Evolutionary conservation across 2,797 vertebrate species (phyloP), one percentile per base, ranked within the genome.

Genomic region (Cyprinella venusta): DNA sequence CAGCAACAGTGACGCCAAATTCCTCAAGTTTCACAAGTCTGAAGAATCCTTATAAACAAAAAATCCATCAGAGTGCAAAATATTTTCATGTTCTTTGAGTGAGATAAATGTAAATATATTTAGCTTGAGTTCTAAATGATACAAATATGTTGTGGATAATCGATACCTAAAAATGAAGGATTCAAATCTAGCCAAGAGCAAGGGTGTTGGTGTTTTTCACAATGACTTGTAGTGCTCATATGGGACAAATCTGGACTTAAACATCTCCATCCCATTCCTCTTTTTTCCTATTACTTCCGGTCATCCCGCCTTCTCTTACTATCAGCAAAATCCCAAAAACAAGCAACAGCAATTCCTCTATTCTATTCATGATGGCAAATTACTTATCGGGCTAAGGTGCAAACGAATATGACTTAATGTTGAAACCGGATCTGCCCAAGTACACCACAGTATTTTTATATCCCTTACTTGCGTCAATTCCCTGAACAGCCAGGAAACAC

Each of bases 11-110:
- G 38, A 68, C 0, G 69, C 71, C 40, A 88, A 86, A 90, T 88
- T 89, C 85, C 83, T 76, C 85, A 89, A 65, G 38, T 79, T 40
- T 19, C 52, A 83, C 42, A 61, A 80, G 68, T 67, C 26, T 65
- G 26, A 72, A 40, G 61, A 77, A 63, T 21, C 45, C 54, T 48
- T 40, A 67, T 42, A 63, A 83, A 50, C 65, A 80, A 74, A 76
- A 24, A 78, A 75, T 82, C n/a, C 48, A 40, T 61, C 69, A 42
- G 42, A 63, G 52, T 76, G 80, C 70, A 71, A 76, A 48, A 24
- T 80, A 67, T 76, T 59, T 59, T 24, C 8, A 30, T 5, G 9
- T 42, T 70, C 24, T n/a, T 15, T 48, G 36, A 61, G n/a, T 45
- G 50, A 80, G 36, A 70, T 15, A 21, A 15, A 45, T 1, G 4